These are phyloP conservation scores for Nannobrachium achirus DNA, from an alignment of 2,113 vertebrate species.

Conservation along the genomic window DNA sequence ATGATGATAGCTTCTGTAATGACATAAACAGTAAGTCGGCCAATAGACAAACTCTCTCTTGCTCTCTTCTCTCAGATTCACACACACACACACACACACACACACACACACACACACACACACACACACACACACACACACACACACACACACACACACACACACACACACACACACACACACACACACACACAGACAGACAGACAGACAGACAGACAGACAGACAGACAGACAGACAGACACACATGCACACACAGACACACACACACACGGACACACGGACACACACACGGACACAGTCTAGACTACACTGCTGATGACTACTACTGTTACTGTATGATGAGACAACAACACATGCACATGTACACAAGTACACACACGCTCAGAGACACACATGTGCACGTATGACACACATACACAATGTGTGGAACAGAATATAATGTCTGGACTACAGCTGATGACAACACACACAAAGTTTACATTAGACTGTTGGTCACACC, in stretches of 20 bases:
- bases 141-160: conserved; percentile 4
- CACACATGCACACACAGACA: not conserved
- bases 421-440: no score
- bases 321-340: not conserved
- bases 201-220: not conserved
- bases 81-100: conserved; percentile 12
- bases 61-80: not conserved
- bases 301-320: no score
- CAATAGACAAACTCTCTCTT: conserved; percentile 29
- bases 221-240: not conserved
- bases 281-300: not conserved
- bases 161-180: conserved; percentile 2
- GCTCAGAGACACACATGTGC: no score
- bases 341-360: conserved; percentile 11
- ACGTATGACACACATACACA: no score
- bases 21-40: conserved; percentile 46
- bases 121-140: conserved; percentile 6
- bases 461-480: no score
- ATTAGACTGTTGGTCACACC: no score
- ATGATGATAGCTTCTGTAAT: conserved; percentile 52
- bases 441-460: no score
- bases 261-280: conserved; percentile 4
- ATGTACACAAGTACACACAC: not conserved
- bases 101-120: conserved; percentile 6
- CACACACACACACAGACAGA: conserved; percentile 8